Conservation (phyloP, 37 sponge, comb jelly and placozoan species). For the Beroe forskalii region DNA sequence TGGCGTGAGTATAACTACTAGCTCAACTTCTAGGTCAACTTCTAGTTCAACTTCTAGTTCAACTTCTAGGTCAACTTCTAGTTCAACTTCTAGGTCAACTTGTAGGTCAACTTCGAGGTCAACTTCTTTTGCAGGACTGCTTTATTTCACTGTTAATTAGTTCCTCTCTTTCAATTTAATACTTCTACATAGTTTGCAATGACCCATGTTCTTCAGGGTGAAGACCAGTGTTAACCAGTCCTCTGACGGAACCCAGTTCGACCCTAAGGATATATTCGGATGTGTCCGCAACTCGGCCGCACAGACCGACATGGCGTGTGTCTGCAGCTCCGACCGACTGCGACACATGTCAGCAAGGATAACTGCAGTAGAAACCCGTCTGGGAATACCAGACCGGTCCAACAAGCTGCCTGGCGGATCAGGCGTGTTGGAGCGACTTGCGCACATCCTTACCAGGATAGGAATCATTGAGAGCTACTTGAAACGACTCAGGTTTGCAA, state of each 20-base stretch:
- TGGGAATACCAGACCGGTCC: constrained; percentile 4
- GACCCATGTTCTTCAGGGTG: neutral
- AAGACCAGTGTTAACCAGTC: neutral
- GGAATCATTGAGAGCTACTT: constrained; percentile 14
- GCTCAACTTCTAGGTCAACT: too few relatives aligned
- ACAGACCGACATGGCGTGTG: constrained; percentile 49
- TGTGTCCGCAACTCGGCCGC: constrained; percentile 11
- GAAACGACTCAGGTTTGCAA: constrained; percentile 41
- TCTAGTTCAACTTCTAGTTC: too few relatives aligned
- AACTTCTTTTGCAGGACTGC: too few relatives aligned
- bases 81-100: too few relatives aligned
- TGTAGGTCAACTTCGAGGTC: too few relatives aligned
- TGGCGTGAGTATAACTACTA: too few relatives aligned
- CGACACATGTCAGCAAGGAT: neutral
- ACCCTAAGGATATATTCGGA: constrained; percentile 11
- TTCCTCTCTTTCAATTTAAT: too few relatives aligned
- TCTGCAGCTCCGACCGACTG: constrained; percentile 25
- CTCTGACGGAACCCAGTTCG: neutral
- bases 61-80: too few relatives aligned
- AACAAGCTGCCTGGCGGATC: neutral
- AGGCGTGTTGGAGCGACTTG: neutral
- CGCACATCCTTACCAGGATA: neutral
- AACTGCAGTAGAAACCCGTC: neutral
- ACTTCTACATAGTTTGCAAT: too few relatives aligned
- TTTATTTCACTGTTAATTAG: too few relatives aligned